Percentiles rank a stretch among this genome's conserved stretches.
phyloP scores from a whole-genome alignment of 37 sponge, comb jelly and placozoan species.

The Beroe forskalii region DNA sequence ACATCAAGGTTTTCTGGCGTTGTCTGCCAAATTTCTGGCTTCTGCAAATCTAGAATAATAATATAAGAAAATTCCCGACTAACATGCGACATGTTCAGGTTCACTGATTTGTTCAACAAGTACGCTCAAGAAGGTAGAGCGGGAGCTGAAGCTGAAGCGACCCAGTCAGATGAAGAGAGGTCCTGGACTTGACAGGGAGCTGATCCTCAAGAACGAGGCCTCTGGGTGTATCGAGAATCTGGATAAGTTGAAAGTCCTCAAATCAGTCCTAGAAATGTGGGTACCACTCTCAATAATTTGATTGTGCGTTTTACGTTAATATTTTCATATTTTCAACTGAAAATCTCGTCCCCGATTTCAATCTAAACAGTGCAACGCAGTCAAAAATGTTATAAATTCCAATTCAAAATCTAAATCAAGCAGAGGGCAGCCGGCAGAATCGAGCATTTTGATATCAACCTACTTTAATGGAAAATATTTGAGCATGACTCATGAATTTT shows the following conservation, averaged over 20 bases:
- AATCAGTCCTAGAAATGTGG: conserved; percentile 91
- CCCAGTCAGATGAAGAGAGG: conserved; percentile 82
- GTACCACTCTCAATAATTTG: conserved; percentile 6
- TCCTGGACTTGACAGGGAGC: conserved; percentile 73
- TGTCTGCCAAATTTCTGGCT: too few species aligned
- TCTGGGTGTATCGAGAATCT: conserved; percentile 65
- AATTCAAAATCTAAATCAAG: too few species aligned
- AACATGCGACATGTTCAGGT: conserved; percentile 65
- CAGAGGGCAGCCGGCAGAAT: too few species aligned
- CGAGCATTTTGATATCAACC: too few species aligned
- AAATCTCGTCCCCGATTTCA: too few species aligned
- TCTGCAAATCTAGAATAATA: not conserved
- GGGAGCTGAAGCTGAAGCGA: conserved; percentile 79
- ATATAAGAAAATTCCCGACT: not conserved
- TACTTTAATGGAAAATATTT: too few species aligned
- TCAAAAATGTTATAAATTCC: too few species aligned
- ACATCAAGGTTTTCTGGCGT: too few species aligned
- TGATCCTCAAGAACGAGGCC: conserved; percentile 67
- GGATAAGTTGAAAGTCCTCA: conserved; percentile 77
- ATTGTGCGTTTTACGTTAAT: too few species aligned
- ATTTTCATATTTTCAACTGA: too few species aligned
- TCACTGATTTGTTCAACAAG: conserved; percentile 73
- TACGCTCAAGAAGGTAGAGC: conserved; percentile 69
- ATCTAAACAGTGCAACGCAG: too few species aligned
- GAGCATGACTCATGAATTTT: too few species aligned